Evolutionary conservation across 2,797 vertebrate genomes (phyloP), one percentile per base, ranked within the genome.

Genomic region (Austrolebias charrua): DNA sequence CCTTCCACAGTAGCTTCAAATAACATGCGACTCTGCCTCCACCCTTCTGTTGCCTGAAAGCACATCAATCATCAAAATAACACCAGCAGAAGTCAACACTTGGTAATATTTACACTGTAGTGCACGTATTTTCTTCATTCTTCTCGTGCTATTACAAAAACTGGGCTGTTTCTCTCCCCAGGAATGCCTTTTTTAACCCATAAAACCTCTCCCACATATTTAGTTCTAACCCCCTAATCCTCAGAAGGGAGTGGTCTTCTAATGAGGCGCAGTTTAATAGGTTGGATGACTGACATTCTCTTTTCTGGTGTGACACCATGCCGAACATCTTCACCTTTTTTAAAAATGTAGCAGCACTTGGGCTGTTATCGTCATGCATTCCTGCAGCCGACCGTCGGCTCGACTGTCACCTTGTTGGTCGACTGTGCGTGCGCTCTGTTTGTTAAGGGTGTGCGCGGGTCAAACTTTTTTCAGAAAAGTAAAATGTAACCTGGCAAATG

Each of bases 251-350:
- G 69, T 45, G 42, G 40, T 6, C 4, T 8, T 12, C 13, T 56
- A 40, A 24, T 42, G 57, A 16, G 18, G 42, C 45, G 40, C 31
- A 16, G 59, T 56, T 35, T 48, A 63, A 56, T 55, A 12, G 43
- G 42, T 63, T 56, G 71, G 59, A 88, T 86, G 59, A 61, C 76
- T 80, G 63, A 48, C 70, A 80, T 86, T 64, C 64, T 60, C 81
- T 33, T n/a, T n/a, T 35, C 49, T 73, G 79, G 83, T 72, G 60
- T 75, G 82, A 83, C 82, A 54, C 59, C 82, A 78, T 70, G 63
- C 83, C 73, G 48, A 38, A 46, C 76, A 33, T 79, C 66, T 47
- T 58, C 33, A 62, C 49, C 19, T 71, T 79, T 62, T n/a, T 33
- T 31, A 4, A 3, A 33, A 14, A 33, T 6, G 38, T 2, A 12